Base-by-base conservation (phyloP, 2,113 vertebrate genomes). In the Cinclus mexicanus region DNA sequence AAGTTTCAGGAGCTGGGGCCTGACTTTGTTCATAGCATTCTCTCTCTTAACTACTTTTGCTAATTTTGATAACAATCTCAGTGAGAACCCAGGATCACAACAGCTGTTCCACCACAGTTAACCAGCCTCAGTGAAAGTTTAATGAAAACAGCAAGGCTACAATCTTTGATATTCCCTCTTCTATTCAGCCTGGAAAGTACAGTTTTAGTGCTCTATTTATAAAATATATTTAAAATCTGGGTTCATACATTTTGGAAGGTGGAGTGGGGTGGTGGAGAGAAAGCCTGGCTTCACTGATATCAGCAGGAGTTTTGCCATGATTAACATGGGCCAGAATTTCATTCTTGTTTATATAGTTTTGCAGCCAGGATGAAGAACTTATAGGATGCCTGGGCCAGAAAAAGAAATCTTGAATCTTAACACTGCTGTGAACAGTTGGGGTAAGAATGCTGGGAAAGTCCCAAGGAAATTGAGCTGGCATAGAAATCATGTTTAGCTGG, bases 361-460 rank as follows among this genome's bases (percentile, higher is more conserved):
- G 90, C 90, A 94, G 94, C 90, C 70, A 95, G 90, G 59, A 56
- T 93, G 92, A 94, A 93, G 64, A 93, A 70, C 67, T 83, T 44
- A 65, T 63, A 64, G 85, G 79, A 91, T 93, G 84, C 71, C 75
- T 90, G 78, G 79, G 84, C 91, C 94, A 95, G 87, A 91, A 91
- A 92, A 89, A 91, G 70, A 82, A 90, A 86, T 80, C 75, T 80
- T 75, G 82, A 92, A 88, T 91, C 84, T 70, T 67, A 90, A 63
- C 71, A 63, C 78, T 83, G 56, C 65, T 95, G 82, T 13, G 6
- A 90, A 93, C 70, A 59, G 75, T 94, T 93, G 81, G 94, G 81
- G 47, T 91, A 87, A 94, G 87, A 90, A 85, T 80, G 87, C 63
- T 97, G 82, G 90, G 92, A 83, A 96, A 93, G 87, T 95, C 95